A percentile compares a stretch with the other conserved stretches of the same genome.
phyloP scores from a whole-genome alignment of 1,140 invertebrate genomes.

The Saccostrea glomerata region DNA sequence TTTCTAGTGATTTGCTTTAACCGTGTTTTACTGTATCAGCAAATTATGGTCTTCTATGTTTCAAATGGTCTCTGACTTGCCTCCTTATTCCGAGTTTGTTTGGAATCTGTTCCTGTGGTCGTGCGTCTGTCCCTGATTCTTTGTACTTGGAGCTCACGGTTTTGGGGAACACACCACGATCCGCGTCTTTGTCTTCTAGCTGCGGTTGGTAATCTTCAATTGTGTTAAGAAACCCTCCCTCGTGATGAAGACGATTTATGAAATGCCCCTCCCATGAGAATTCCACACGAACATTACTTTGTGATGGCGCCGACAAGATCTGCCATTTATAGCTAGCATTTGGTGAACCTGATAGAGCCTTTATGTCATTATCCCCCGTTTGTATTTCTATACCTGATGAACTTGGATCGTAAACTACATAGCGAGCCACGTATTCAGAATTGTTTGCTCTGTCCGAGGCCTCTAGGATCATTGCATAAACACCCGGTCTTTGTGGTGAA shows the following conservation, averaged over 20 bases:
- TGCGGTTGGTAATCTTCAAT: slow-evolving; percentile 52
- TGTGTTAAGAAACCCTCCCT: slow-evolving; percentile 53
- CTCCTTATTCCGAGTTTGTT: slow-evolving; percentile 60
- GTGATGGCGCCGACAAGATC: neutral
- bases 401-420: slow-evolving; percentile 59
- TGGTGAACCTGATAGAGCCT: neutral
- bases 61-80: neutral
- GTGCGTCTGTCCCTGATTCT: slow-evolving; percentile 48
- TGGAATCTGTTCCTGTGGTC: slow-evolving; percentile 52
- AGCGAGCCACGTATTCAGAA: slow-evolving; percentile 57
- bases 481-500: slow-evolving; percentile 50
- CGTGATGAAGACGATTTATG: slow-evolving; percentile 56
- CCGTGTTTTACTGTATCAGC: no score
- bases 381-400: slow-evolving; percentile 50
- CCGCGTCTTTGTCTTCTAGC: slow-evolving; percentile 44
- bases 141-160: slow-evolving; percentile 23
- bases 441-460: slow-evolving; percentile 63
- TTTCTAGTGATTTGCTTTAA: no score
- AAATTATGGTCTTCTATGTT: no score
- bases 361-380: slow-evolving; percentile 38
- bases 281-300: slow-evolving; percentile 18
- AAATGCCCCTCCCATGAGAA: slow-evolving; percentile 59
- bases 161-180: slow-evolving; percentile 44
- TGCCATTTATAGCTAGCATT: slow-evolving; percentile 50
- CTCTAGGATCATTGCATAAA: slow-evolving; percentile 63